phyloP scores from a whole-genome alignment of 1,140 invertebrate genomes.

The Drosophila aff. region DNA sequence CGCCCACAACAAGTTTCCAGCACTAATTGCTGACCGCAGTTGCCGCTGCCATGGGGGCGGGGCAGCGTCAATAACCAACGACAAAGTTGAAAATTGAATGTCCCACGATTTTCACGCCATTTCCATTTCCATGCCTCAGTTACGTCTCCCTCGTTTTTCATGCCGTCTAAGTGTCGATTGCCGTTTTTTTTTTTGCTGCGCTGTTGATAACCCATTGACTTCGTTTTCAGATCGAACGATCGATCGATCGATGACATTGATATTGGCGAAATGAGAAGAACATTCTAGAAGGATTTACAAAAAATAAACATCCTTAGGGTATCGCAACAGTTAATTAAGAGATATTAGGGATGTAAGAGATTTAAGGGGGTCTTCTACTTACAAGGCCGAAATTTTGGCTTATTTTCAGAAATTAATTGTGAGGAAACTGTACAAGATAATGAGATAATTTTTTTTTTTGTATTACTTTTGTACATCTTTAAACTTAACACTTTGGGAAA shows the following conservation, averaged over 20 bases:
- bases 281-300: not conserved
- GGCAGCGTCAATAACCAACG: conserved; percentile 19
- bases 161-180: not conserved
- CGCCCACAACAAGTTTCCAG: conserved; percentile 52
- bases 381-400: too few relatives aligned
- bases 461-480: too few relatives aligned
- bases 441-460: too few relatives aligned
- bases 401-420: too few relatives aligned
- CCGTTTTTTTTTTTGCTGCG: not conserved
- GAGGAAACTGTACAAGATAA: too few relatives aligned
- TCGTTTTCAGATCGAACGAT: conserved; percentile 15
- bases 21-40: conserved; percentile 57
- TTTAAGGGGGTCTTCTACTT: not conserved
- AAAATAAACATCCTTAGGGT: not conserved
- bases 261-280: not conserved
- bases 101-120: conserved; percentile 36
- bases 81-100: conserved; percentile 47
- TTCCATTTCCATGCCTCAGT: conserved; percentile 25
- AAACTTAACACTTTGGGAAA: too few relatives aligned
- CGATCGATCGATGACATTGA: conserved; percentile 20
- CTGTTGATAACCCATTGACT: conserved; percentile 23
- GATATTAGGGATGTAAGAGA: not conserved
- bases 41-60: not conserved
- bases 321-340: not conserved
- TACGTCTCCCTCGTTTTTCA: conserved; percentile 9